Evolutionary conservation across 2,888 invertebrate species (phyloP).

Genomic region (Pristionchus mayeri): DNA sequence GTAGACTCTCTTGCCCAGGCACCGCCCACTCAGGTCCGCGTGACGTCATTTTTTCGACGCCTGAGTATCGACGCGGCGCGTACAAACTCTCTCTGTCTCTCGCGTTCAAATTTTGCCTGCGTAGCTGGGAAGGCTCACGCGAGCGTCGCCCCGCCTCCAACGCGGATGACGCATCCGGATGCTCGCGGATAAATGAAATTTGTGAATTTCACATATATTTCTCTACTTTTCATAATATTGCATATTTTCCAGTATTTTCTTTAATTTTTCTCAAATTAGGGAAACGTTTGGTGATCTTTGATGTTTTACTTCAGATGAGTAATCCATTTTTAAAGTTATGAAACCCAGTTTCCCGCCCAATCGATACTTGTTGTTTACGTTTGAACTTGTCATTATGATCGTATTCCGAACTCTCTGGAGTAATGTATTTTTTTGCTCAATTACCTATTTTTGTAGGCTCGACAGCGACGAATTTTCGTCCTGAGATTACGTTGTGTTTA

Average conservation of each 20-base stretch:
- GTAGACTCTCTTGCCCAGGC: conserved; percentile 2
- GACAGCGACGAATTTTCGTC: not conserved
- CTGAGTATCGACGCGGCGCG: not conserved
- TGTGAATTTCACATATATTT: conserved; percentile 26
- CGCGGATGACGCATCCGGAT: conserved; percentile 20
- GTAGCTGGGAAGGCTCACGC: not conserved
- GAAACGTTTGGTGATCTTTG: conserved; percentile 10
- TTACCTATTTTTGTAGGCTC: not conserved
- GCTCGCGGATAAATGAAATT: conserved; percentile 48
- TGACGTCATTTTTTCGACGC: conserved; percentile 54
- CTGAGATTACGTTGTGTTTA: not conserved
- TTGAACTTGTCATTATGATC: not conserved
- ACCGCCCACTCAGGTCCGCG: conserved; percentile 38
- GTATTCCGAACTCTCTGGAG: not conserved
- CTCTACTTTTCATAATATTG: not conserved
- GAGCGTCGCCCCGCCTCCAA: not conserved
- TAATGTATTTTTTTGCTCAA: not conserved
- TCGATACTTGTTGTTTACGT: conserved; percentile 29
- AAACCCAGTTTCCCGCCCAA: not conserved
- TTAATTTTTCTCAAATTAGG: not conserved
- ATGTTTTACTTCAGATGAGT: not conserved
- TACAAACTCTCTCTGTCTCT: conserved; percentile 43
- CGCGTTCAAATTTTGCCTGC: conserved; percentile 41
- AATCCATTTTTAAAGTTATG: not conserved
- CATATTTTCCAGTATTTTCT: not conserved